Percentiles rank a stretch among this genome's conserved stretches.
phyloP scores from a whole-genome alignment of 1,140 invertebrate species.

The Chymomyza costata region DNA sequence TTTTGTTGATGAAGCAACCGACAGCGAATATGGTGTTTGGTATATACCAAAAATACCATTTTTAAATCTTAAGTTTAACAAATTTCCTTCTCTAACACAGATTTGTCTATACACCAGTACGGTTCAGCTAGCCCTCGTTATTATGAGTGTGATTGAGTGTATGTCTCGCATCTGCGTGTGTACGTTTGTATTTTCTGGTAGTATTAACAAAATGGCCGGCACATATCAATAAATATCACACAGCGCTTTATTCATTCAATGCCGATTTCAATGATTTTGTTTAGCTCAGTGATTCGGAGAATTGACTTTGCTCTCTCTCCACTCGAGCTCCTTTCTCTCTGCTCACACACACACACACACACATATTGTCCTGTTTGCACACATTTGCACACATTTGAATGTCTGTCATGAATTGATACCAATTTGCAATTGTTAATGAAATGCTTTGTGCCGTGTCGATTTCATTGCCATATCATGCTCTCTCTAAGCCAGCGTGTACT shows the following conservation, averaged over 20 bases:
- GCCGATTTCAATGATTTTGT: conserved; percentile 69
- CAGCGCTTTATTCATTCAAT: conserved; percentile 40
- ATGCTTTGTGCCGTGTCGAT: conserved; percentile 67
- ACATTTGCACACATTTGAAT: conserved; percentile 36
- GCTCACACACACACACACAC: conserved; percentile 14
- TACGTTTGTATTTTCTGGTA: too few species aligned
- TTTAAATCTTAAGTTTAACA: too few species aligned
- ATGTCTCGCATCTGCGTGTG: too few species aligned
- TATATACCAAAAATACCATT: too few species aligned
- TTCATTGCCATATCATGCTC: conserved; percentile 32
- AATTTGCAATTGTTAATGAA: conserved; percentile 73
- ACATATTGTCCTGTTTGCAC: conserved; percentile 11
- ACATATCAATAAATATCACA: conserved; percentile 42
- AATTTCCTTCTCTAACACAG: too few species aligned
- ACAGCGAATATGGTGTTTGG: too few species aligned
- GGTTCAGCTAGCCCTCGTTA: too few species aligned
- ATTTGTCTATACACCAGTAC: too few species aligned
- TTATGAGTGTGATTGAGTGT: too few species aligned
- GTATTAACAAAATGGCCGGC: conserved; percentile 13
- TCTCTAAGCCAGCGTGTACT: background rate
- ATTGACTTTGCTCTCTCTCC: conserved; percentile 63
- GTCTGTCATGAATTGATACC: conserved; percentile 68
- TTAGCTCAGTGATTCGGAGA: conserved; percentile 70
- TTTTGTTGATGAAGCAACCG: too few species aligned
- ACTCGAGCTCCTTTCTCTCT: too few species aligned